Evolutionary conservation across 2,113 vertebrate species (phyloP), one percentile per base, ranked within the genome.

Genomic region (Bos indicus): DNA sequence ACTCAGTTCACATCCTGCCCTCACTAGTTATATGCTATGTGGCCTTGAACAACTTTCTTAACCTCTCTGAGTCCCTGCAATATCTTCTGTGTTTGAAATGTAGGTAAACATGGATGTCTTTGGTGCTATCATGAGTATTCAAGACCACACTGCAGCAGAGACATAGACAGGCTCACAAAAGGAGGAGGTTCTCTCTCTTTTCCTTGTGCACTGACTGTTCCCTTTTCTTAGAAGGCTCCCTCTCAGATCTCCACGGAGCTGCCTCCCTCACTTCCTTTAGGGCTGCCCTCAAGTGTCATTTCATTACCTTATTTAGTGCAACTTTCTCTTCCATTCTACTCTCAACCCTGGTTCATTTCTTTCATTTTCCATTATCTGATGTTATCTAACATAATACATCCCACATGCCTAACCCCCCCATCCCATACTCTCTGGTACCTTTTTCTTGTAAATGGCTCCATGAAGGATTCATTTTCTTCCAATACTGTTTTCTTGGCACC

Each of bases 391-490:
- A 7, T 80, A n/a, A 25, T 17, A 15, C 11, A 19, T 1, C 14
- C 4, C 40, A 0, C 19, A 15, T 1, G 51, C 51, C 51, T 52
- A 52, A 52, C 14, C 51, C 51, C 51, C 14, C 51, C 19, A 33
- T n/a, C 2, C 19, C 36, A 4, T 3, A 3, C 36, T n/a, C 4
- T 59, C 10, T 4, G 0, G 10, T 0, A 3, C 52, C 67, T 36
- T n/a, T 46, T 4, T 36, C 74, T 10, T 40, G 15, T 9, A 11
- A 19, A 48, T 25, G 10, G 14, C 77, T 40, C 60, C 14, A 3
- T 13, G 15, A 25, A 51, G 51, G 51, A 4, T 28, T 71, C 51
- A 23, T 71, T 14, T 21, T 26, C 25, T 30, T 19, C n/a, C n/a
- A 30, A 0, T 17, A 36, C 10, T 51, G 13, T 23, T 2, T n/a